Evolutionary conservation across 2,113 vertebrate genomes (phyloP).

Genomic region (Pedetes capensis): DNA sequence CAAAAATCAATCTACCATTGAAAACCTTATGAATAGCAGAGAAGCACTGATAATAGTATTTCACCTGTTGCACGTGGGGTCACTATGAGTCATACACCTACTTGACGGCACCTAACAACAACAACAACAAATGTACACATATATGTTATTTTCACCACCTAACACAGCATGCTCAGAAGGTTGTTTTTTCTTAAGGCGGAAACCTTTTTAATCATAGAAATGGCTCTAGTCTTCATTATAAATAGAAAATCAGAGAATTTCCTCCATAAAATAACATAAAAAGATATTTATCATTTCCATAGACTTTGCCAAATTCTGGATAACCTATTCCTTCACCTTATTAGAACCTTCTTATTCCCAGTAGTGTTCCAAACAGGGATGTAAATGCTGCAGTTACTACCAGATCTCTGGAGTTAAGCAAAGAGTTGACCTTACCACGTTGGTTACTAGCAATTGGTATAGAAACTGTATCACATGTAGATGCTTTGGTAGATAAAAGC

Average conservation of each 20-base stretch:
- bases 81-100: too few relatives aligned
- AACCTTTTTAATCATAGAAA: background rate
- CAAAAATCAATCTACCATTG: too few relatives aligned
- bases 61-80: too few relatives aligned
- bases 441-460: background rate
- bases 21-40: too few relatives aligned
- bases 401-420: background rate
- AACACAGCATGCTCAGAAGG: background rate
- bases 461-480: background rate
- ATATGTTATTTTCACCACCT: background rate
- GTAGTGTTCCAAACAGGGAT: background rate
- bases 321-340: background rate
- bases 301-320: background rate
- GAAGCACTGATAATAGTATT: too few relatives aligned
- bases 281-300: background rate
- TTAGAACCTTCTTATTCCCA: background rate
- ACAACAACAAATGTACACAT: background rate
- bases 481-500: background rate
- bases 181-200: background rate
- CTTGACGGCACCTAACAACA: too few relatives aligned
- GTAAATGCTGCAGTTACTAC: background rate
- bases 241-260: background rate
- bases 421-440: background rate
- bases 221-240: background rate
- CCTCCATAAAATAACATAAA: background rate